phyloP scores from a whole-genome alignment of 2,797 vertebrate species.

The Novumbra hubbsi region DNA sequence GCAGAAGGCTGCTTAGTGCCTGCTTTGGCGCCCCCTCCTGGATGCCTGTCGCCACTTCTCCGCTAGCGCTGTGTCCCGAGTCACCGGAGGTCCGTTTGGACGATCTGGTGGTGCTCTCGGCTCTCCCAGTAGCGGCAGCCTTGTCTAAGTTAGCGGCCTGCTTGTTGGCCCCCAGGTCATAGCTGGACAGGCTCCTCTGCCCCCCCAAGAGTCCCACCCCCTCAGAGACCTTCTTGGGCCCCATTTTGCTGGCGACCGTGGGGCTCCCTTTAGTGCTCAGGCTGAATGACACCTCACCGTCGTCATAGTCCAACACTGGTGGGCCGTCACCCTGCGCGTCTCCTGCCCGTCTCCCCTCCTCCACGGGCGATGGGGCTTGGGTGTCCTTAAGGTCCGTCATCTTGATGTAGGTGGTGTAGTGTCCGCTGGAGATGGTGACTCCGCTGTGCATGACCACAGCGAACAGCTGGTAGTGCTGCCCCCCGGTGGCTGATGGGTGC shows the following conservation, averaged over 20 bases:
- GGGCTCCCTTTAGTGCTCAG: conserved; percentile 49
- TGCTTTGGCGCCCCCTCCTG: conserved; percentile 35
- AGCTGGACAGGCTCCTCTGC: conserved; percentile 86
- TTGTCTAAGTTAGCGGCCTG: conserved; percentile 79
- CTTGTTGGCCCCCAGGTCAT: conserved; percentile 72
- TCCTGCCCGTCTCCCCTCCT: conserved; percentile 50
- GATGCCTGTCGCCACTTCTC: conserved; percentile 50
- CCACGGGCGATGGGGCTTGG: conserved; percentile 44
- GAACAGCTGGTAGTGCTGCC: conserved; percentile 86
- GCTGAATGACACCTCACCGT: conserved; percentile 82
- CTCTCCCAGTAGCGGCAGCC: conserved; percentile 28
- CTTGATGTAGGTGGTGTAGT: conserved; percentile 93
- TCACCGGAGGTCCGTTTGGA: conserved; percentile 50
- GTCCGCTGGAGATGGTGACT: conserved; percentile 95
- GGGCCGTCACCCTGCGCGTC: conserved; percentile 49
- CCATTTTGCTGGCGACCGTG: conserved; percentile 66
- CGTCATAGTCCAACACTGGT: conserved; percentile 78
- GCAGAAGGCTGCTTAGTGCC: conserved; percentile 71
- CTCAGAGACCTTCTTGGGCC: conserved; percentile 84
- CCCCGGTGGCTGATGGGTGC: conserved; percentile 59
- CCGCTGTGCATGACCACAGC: conserved; percentile 98
- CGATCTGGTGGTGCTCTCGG: conserved; percentile 65
- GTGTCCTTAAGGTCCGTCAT: conserved; percentile 80
- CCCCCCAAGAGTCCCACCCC: conserved; percentile 89
- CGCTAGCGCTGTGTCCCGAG: conserved; percentile 42